phyloP scores from a whole-genome alignment of 1,140 invertebrate species.

The Drosophila truncata region DNA sequence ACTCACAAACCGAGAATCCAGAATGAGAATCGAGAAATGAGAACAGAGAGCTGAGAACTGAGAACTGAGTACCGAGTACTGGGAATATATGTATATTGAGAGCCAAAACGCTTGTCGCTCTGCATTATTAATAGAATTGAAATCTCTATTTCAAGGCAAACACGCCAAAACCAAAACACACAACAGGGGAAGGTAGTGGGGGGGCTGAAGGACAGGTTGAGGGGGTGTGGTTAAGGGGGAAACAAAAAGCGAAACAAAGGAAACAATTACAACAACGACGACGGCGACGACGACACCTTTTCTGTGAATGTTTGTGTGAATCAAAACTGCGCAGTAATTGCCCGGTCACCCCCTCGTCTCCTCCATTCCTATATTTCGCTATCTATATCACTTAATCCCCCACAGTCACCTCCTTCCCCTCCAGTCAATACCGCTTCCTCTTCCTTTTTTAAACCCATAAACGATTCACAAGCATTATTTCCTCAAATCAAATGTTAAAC shows the following conservation, averaged over 20 bases:
- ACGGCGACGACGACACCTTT: constrained; percentile 56
- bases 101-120: constrained; percentile 45
- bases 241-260: constrained; percentile 57
- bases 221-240: neutral
- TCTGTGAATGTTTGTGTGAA: constrained; percentile 19
- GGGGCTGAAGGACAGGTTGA: neutral
- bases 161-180: constrained; percentile 29
- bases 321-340: constrained; percentile 78
- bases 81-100: constrained; percentile 25
- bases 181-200: neutral
- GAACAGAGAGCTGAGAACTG: constrained; percentile 12
- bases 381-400: constrained; percentile 13
- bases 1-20: constrained; percentile 36
- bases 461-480: constrained; percentile 66
- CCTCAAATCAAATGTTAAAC: constrained; percentile 57
- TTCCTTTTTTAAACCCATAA: constrained; percentile 21
- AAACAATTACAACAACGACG: constrained; percentile 66
- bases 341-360: constrained; percentile 19
- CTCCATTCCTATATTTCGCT: constrained; percentile 5
- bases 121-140: constrained; percentile 78
- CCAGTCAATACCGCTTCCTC: neutral
- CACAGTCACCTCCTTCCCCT: neutral
- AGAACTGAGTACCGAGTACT: constrained; percentile 14
- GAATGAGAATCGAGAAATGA: constrained; percentile 22
- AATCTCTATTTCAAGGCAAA: constrained; percentile 78